phyloP scores from a whole-genome alignment of 1,140 invertebrate genomes.

The Atta cephalotes region DNA sequence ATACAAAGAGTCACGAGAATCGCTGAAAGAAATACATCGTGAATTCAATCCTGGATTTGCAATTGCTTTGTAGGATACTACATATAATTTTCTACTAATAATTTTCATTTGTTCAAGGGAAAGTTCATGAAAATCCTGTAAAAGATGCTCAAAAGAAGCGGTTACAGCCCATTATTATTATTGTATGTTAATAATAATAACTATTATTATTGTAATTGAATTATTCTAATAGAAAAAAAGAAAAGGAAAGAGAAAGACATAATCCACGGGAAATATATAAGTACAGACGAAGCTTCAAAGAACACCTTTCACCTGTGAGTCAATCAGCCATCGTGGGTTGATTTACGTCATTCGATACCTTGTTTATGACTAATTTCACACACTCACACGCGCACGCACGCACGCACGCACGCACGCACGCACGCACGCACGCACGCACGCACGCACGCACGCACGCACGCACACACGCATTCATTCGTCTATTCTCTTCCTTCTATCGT shows the following conservation, averaged over 20 bases:
- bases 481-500: neutral
- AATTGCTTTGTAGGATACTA: neutral
- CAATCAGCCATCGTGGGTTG: conserved; percentile 65
- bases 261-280: neutral
- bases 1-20: neutral
- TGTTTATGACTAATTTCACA: conserved; percentile 19
- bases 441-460: too few relatives aligned
- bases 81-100: too few relatives aligned
- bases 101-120: neutral
- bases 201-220: conserved; percentile 1
- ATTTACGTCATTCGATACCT: conserved; percentile 71
- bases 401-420: too few relatives aligned
- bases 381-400: neutral
- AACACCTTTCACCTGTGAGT: conserved; percentile 72
- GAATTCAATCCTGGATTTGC: conserved; percentile 4
- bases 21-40: neutral
- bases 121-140: neutral
- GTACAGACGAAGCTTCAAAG: conserved; percentile 23
- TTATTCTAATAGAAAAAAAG: neutral
- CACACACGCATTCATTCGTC: too few relatives aligned
- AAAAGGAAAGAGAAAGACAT: neutral
- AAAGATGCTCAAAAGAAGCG: neutral
- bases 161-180: neutral
- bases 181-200: conserved; percentile 16
- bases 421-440: too few relatives aligned